Base-by-base conservation (phyloP, 2,797 vertebrate species). In the Sebastes minor region DNA sequence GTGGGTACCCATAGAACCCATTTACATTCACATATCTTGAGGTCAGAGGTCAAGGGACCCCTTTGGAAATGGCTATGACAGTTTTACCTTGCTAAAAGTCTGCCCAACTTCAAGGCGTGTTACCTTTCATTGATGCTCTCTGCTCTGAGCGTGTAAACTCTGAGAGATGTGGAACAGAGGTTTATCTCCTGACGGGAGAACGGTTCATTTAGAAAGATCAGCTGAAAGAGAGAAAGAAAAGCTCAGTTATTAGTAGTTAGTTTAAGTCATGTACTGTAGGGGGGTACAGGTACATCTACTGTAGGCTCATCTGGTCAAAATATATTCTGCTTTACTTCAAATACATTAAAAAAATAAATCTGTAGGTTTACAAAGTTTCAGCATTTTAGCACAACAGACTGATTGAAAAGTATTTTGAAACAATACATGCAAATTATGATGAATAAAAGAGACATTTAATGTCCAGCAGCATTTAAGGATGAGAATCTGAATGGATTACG, bases 111-210 rank as follows among this genome's bases (percentile, higher is more conserved):
- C 12, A 11, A 11, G 12, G 11, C 33, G 2, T 12, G 1, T 80
- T 74, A 98, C 98, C 98, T 96, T 85, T 99, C 98, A 1, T 98
- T 99, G 84, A 98, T 99, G 89, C 98, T 99, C 85, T 99, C 98
- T 0, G 98, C 98, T 27, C 98, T 92, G 11, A 99, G 97, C 0
- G 98, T 99, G 92, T 99, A 99, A 71, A 99, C 98, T 52, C 98
- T 83, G 86, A 14, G 98, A 99, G 90, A 99, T 99, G 92, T 99
- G 98, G 94, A 99, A 98, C 78, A 99, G 96, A 49, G 98, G 98
- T n/a, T 99, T 98, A 4, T 99, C 98, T 91, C 97, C 98, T 33
- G 98, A 99, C 33, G 98, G 98, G 91, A n/a, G n/a, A 99, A 94
- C 67, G 99, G 98, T 86, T 99, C 98, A 4, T 99, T 99, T 10